Base-by-base conservation (phyloP, 1,140 invertebrate species). In the Drosophila parvula region DNA sequence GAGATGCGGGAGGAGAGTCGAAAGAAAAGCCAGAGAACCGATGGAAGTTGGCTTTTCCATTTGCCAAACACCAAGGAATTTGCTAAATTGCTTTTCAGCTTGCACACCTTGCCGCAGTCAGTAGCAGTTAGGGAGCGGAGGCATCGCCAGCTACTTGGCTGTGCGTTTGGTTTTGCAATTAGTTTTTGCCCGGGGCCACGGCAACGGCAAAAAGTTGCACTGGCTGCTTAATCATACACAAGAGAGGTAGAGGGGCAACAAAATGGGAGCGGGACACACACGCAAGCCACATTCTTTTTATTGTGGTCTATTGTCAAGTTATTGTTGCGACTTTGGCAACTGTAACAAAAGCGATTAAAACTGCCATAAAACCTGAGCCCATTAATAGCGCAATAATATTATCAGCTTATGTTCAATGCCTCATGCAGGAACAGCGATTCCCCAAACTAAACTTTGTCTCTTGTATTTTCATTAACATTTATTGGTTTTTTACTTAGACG, bases 281-380 rank as follows among this genome's bases (percentile, higher is more conserved):
- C 69, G 63, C 77, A 79, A 63, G 67, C 69, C 70, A 71, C 70
- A 84, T 83, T 74, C 63, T 76, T 79, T 86, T 74, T 88, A 79
- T 89, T 89, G 77, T 83, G 64, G 44, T 68, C 60, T 59, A 74
- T 82, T 86, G 84, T 84, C 69, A 64, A 88, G 79, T 88, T 88
- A 88, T 88, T 88, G 83, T 88, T 89, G 78, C 65, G 81, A 89
- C 84, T 78, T 84, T 73, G 74, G 84, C 78, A 84, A 89, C 84
- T 81, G 84, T 89, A 79, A 84, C 80, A 89, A 89, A 89, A 91
- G 89, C 89, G 81, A 91, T 91, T 91, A 91, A 91, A 91, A 91
- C 76, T 83, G 40, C 74, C 79, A 91, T 91, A 91, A 90, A 89
- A 91, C 89, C 68, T 78, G 81, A 85, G 74, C 77, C 81, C 81